A percentile compares a stretch with the other conserved stretches of the same genome.
These are phyloP conservation scores for Drosophila ironensis DNA, from an alignment of 1,140 invertebrate genomes.

Conservation along the genomic window DNA sequence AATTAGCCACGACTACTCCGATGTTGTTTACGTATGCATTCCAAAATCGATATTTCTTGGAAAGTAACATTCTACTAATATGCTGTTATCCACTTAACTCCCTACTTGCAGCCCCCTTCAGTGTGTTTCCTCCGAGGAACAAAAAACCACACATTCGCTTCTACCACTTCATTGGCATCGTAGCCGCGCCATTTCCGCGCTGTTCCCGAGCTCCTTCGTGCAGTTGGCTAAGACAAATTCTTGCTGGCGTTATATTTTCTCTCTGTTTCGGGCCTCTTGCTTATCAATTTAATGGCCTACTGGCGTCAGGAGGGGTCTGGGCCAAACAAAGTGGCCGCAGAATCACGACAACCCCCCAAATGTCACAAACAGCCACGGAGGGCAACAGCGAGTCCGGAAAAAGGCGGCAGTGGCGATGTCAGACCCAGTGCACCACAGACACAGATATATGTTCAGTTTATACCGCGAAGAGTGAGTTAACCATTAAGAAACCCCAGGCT, in stretches of 20 bases:
- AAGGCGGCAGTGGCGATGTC: slow-evolving; percentile 31
- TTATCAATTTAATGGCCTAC: slow-evolving; percentile 79
- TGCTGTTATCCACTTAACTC: too few species aligned
- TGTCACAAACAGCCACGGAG: slow-evolving; percentile 76
- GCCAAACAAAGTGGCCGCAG: slow-evolving; percentile 3
- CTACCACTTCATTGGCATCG: slow-evolving; percentile 57
- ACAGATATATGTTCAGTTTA: slow-evolving; percentile 18
- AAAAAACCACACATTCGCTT: background rate
- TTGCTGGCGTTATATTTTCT: slow-evolving; percentile 12
- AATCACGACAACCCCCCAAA: slow-evolving; percentile 31
- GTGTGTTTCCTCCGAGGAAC: background rate
- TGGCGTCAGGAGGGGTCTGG: slow-evolving; percentile 50
- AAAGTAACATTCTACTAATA: too few species aligned
- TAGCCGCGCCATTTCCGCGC: too few species aligned
- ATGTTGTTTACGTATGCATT: too few species aligned
- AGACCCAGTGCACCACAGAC: slow-evolving; percentile 55
- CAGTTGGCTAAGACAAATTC: slow-evolving; percentile 42
- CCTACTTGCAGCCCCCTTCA: background rate
- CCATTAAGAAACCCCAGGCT: slow-evolving; percentile 47
- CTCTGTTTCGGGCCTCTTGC: slow-evolving; percentile 28
- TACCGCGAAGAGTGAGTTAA: slow-evolving; percentile 34
- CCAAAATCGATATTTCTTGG: too few species aligned
- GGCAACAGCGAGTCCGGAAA: slow-evolving; percentile 5
- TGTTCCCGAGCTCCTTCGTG: slow-evolving; percentile 43
- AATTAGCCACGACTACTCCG: too few species aligned